A percentile compares a stretch with the other conserved stretches of the same genome.
phyloP scores from a whole-genome alignment of 2,888 invertebrate species.

The Cantharis rustica region DNA sequence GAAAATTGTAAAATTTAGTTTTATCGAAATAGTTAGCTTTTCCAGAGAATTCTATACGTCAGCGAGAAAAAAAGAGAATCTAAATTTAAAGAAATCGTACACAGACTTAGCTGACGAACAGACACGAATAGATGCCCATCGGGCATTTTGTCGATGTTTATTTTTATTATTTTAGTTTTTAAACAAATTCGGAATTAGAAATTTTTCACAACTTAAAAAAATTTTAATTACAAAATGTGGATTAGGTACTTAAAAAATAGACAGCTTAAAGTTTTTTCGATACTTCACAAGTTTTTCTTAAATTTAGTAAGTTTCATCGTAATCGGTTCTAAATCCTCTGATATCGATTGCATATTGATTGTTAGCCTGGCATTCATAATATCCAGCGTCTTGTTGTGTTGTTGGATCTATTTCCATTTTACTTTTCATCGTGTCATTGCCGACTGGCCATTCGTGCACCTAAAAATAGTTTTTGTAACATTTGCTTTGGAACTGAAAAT shows the following conservation, averaged over 20 bases:
- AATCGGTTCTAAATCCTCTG: constrained; percentile 70
- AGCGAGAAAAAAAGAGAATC: too few relatives aligned
- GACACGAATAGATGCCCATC: too few relatives aligned
- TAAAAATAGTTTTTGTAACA: constrained; percentile 43
- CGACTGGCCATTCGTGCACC: constrained; percentile 71
- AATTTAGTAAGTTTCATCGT: constrained; percentile 43
- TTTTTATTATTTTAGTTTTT: not conserved
- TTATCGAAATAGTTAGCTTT: too few relatives aligned
- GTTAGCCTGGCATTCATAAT: constrained; percentile 74
- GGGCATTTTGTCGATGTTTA: not conserved
- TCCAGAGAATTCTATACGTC: too few relatives aligned
- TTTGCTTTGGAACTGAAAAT: not conserved
- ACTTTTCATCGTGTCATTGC: constrained; percentile 68
- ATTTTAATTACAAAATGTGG: not conserved
- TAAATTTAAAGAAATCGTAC: too few relatives aligned
- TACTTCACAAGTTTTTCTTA: not conserved
- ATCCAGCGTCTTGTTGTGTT: constrained; percentile 73
- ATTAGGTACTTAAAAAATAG: not conserved
- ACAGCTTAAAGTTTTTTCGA: not conserved
- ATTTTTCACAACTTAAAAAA: not conserved
- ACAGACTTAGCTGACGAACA: too few relatives aligned
- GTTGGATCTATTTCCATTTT: constrained; percentile 78
- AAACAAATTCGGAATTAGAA: too few relatives aligned
- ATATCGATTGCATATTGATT: constrained; percentile 73
- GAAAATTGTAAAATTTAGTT: too few relatives aligned